These are phyloP conservation scores for Chloroceryle inda DNA, from an alignment of 2,797 vertebrate species.

Conservation along the genomic window DNA sequence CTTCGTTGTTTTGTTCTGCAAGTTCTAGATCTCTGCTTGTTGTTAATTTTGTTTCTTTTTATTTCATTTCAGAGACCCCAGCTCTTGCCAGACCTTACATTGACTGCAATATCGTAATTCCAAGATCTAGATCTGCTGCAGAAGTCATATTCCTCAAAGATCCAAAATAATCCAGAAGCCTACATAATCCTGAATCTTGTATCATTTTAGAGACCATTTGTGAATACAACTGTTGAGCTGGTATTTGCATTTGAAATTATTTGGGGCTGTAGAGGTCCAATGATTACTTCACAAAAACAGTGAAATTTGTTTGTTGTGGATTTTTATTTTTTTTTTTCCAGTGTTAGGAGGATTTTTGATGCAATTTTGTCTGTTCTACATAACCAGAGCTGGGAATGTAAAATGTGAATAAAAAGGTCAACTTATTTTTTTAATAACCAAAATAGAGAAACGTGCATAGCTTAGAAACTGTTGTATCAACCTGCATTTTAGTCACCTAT, in stretches of 20 bases:
- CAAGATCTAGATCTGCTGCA: neutral
- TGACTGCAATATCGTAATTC: neutral
- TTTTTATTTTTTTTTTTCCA: neutral
- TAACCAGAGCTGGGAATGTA: neutral
- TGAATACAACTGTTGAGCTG: neutral
- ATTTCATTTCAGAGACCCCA: neutral
- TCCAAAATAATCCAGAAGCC: neutral
- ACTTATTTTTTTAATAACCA: neutral
- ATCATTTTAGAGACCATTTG: neutral
- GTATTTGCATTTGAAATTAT: neutral
- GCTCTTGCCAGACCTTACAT: fast-evolving
- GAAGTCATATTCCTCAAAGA: neutral
- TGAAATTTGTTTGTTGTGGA: neutral
- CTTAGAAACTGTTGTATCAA: neutral
- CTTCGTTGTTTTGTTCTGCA: neutral
- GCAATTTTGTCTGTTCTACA: fast-evolving
- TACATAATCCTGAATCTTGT: neutral
- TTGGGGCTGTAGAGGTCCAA: neutral
- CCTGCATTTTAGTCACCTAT: neutral
- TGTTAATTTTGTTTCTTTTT: neutral
- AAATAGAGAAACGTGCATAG: neutral
- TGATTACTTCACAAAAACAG: neutral
- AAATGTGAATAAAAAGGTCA: neutral
- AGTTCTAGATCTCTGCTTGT: neutral
- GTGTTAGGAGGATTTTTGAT: neutral